Percentiles rank a stretch among this genome's conserved stretches.
phyloP scores from a whole-genome alignment of 53 echinoderm and acorn worm genomes.

The Echinarachnius parma region DNA sequence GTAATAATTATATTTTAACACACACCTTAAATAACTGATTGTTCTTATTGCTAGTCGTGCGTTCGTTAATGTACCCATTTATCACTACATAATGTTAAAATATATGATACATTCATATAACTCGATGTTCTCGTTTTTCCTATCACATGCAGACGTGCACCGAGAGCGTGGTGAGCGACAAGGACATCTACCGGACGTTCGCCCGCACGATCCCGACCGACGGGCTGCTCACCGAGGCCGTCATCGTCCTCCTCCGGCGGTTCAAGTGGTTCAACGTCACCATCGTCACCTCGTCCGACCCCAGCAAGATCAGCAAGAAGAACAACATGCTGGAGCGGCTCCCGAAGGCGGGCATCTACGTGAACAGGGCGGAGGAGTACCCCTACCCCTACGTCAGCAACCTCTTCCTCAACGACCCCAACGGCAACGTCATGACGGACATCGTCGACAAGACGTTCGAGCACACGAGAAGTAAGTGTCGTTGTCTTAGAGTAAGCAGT shows the following conservation, averaged over 20 bases:
- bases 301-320: slow-evolving; percentile 7
- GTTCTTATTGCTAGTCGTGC: no score
- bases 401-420: background rate
- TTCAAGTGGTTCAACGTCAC: slow-evolving; percentile 79
- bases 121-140: no score
- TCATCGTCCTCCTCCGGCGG: slow-evolving; percentile 63
- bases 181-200: slow-evolving; percentile 69
- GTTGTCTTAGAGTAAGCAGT: no score
- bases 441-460: slow-evolving; percentile 60
- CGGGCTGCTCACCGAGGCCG: slow-evolving; percentile 61
- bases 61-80: no score
- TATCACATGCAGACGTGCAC: slow-evolving; percentile 82
- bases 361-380: slow-evolving; percentile 41
- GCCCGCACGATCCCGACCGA: slow-evolving; percentile 79
- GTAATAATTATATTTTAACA: no score
- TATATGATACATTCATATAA: no score
- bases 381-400: slow-evolving; percentile 38
- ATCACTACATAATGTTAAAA: no score
- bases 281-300: slow-evolving; percentile 47
- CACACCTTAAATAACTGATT: no score
- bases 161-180: slow-evolving; percentile 72
- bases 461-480: slow-evolving; percentile 76
- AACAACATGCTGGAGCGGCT: slow-evolving; percentile 21
- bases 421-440: slow-evolving; percentile 6
- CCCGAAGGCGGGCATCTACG: slow-evolving; percentile 24